Base-by-base conservation (phyloP, 2,797 vertebrate genomes). In the Microcaecilia unicolor region DNA sequence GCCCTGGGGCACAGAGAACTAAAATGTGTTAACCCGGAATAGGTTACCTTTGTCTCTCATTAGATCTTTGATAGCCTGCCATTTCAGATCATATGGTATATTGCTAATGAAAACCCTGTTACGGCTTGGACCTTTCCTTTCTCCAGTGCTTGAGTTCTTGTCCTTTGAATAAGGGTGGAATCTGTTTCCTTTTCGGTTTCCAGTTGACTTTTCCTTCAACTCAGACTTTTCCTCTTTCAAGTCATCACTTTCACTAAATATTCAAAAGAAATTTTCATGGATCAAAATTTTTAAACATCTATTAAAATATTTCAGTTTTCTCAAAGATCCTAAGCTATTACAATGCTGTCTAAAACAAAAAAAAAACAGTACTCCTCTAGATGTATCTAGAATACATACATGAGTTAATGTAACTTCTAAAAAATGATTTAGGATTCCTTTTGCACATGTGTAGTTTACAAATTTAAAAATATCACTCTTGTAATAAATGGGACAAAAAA, bases 21-120 rank as follows among this genome's bases (percentile, higher is more conserved):
- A 41, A 54, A 6, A 31, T 19, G 34, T 28, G 34, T 14, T 61
- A 18, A 42, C n/a, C n/a, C n/a, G n/a, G n/a, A n/a, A n/a, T n/a
- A n/a, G n/a, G n/a, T 92, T 98, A 99, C 96, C 96, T 98, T 96
- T 98, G 63, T 98, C 94, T 65, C 96, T 88, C 94, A 99, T 98
- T 34, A 99, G 86, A 78, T 98, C 96, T 94, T 99, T 99, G 74
- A 99, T 98, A 46, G 93, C 92, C 84, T 98, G 96, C 95, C 96
- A 99, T 75, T 97, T 98, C 92, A 96, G 93, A 69, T 99, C 96
- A 76, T 98, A 99, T 0, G 95, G 96, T 60, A 99, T 98, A 71
- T 99, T 99, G 86, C 94, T 99, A 80, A 99, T 96, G 75, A 98
- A 99, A 59, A 99, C 94, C 44, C 94, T 72, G 60, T 95, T 97